Percentiles rank a stretch among this genome's conserved stretches.
Evolutionary conservation across 2,797 vertebrate species (phyloP).

Genomic region (Sus cebifrons): DNA sequence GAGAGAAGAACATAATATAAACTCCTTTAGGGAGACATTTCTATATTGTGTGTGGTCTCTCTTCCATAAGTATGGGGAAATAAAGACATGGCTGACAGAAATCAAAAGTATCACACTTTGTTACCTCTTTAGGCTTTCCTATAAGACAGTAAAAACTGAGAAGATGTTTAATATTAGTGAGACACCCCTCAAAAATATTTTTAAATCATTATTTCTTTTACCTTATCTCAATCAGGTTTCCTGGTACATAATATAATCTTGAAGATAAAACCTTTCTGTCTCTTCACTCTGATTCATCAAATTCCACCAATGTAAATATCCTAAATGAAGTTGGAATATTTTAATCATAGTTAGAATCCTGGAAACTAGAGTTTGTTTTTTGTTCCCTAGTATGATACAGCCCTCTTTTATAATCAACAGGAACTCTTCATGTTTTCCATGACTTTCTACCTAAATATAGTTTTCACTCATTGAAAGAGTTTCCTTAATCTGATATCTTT

Average conservation of each 20-base stretch:
- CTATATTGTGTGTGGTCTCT: background rate
- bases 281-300: background rate
- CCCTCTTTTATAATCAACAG: background rate
- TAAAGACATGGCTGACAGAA: background rate
- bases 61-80: background rate
- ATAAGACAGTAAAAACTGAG: background rate
- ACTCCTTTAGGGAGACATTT: background rate
- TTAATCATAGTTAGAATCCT: background rate
- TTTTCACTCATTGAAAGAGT: no score
- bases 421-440: no score
- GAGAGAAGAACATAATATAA: background rate
- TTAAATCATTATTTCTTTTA: background rate
- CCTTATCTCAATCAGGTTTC: background rate
- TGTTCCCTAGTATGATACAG: background rate
- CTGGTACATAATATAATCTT: conserved; percentile 5
- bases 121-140: background rate
- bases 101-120: background rate
- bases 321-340: conserved; percentile 4
- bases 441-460: no score
- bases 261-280: background rate
- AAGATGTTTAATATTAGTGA: background rate
- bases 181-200: background rate
- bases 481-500: no score
- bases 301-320: conserved; percentile 40
- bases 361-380: background rate